These are phyloP conservation scores for Psylliodes chrysocephalus DNA, from an alignment of 2,888 invertebrate genomes.

Conservation along the genomic window DNA sequence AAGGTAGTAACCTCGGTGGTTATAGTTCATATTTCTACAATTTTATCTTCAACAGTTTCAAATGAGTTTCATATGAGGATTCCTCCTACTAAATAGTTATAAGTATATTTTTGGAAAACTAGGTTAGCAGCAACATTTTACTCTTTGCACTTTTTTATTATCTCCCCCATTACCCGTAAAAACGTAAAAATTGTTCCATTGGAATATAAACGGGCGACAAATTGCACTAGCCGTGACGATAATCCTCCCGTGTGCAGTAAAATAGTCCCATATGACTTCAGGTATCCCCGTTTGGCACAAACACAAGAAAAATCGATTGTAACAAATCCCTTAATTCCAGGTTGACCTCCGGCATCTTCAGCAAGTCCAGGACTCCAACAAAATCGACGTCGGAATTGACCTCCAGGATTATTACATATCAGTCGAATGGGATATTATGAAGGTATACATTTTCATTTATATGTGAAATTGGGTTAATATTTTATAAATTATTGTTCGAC, in stretches of 20 bases:
- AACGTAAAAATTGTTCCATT: not conserved
- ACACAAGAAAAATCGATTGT: constrained; percentile 16
- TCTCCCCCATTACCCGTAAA: not conserved
- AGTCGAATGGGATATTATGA: constrained; percentile 98
- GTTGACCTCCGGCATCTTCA: constrained; percentile 90
- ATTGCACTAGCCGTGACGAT: not conserved
- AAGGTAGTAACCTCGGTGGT: too few species aligned
- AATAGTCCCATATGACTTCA: not conserved
- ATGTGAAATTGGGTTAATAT: not conserved
- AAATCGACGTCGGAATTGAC: constrained; percentile 90
- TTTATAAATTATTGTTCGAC: too few species aligned
- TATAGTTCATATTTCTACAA: too few species aligned
- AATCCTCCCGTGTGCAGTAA: constrained; percentile 5
- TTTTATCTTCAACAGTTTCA: too few species aligned
- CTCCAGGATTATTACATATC: constrained; percentile 95
- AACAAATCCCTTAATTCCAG: constrained; percentile 65
- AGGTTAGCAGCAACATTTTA: not conserved
- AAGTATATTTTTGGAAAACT: too few species aligned
- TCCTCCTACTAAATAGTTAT: too few species aligned
- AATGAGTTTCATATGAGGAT: too few species aligned
- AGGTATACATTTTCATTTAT: constrained; percentile 77
- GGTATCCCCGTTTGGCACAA: not conserved
- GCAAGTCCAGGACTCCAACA: constrained; percentile 87
- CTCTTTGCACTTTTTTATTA: not conserved
- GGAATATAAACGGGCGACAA: not conserved